A percentile compares a stretch with the other conserved stretches of the same genome.
Evolutionary conservation across 1,140 invertebrate species (phyloP).

Genomic region (Harpegnathos saltator): DNA sequence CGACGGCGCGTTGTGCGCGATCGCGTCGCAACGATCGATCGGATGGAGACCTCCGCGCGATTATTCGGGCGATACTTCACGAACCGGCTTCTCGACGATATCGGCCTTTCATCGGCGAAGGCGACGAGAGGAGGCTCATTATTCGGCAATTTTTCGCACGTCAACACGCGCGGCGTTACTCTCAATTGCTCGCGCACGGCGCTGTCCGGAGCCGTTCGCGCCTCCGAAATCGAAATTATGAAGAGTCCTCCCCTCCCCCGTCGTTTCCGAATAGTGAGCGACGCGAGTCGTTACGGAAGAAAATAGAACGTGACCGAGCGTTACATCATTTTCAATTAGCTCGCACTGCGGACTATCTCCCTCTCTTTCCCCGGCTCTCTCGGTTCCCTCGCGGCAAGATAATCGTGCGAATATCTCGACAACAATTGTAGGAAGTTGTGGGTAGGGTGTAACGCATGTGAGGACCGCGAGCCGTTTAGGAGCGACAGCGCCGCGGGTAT

Average conservation of each 20-base stretch:
- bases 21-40: constrained; percentile 40
- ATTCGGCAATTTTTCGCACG: not conserved
- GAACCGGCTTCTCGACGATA: constrained; percentile 30
- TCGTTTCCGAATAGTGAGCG: constrained; percentile 19
- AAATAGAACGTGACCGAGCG: constrained; percentile 66
- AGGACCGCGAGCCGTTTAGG: constrained; percentile 59
- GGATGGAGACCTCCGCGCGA: constrained; percentile 30
- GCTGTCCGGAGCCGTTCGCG: not conserved
- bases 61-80: constrained; percentile 44
- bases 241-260: not conserved
- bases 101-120: not conserved
- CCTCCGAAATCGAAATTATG: not conserved
- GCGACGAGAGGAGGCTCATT: constrained; percentile 1
- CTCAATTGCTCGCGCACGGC: not conserved
- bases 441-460: constrained; percentile 46
- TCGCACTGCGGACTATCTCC: constrained; percentile 34
- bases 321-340: constrained; percentile 69
- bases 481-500: constrained; percentile 36
- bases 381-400: constrained; percentile 57
- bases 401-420: constrained; percentile 72
- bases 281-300: constrained; percentile 40
- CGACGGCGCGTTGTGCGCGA: constrained; percentile 6
- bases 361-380: not conserved
- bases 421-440: constrained; percentile 74
- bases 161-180: not conserved